Base-by-base conservation (phyloP, 2,888 invertebrate species). In the Calliphora vomitoria region DNA sequence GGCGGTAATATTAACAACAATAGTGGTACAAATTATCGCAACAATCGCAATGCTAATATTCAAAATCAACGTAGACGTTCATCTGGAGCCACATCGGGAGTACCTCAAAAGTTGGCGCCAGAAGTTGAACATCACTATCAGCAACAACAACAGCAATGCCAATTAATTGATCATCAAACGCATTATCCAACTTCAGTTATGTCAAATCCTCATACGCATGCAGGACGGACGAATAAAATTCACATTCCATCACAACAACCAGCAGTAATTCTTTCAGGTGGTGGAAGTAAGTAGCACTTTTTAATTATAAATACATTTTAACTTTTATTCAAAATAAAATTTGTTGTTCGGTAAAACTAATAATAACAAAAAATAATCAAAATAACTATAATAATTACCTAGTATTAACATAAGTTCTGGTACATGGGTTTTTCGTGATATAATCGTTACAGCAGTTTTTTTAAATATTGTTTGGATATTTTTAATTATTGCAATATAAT, bases 231-330 rank as follows among this genome's bases (percentile, higher is more conserved):
- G 44, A 85, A 75, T 75, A 88, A 90, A 41, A 80, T 89, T 72
- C 88, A 86, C 88, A 72, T 91, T 68, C 89, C 90, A n/a, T 50
- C 84, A 58, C 89, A 89, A 88, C 82, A 87, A 47, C 47, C 87
- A 44, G 69, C 87, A 15, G 86, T 80, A 20, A 68, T 89, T 20
- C 74, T 89, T 53, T 88, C 87, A 71, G 89, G 87, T 87, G 89
- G 89, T 78, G 91, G 90, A 68, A 74, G 82, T 92, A 83, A 92
- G 92, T 92, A 18, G 10, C 62, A 60, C 53, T 60, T 62, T 69
- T 18, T 80, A 25, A 2, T 41, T 41, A 8, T 38, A 31, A 11
- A 3, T 44, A 13, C 5, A n/a, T n/a, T n/a, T 50, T n/a, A 50
- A 50, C 4, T 13, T 35, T 35, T 35, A 35, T 35, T 6, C 25